Evolutionary conservation across 2,113 vertebrate species (phyloP).

Genomic region (Chroicocephalus ridibundus): DNA sequence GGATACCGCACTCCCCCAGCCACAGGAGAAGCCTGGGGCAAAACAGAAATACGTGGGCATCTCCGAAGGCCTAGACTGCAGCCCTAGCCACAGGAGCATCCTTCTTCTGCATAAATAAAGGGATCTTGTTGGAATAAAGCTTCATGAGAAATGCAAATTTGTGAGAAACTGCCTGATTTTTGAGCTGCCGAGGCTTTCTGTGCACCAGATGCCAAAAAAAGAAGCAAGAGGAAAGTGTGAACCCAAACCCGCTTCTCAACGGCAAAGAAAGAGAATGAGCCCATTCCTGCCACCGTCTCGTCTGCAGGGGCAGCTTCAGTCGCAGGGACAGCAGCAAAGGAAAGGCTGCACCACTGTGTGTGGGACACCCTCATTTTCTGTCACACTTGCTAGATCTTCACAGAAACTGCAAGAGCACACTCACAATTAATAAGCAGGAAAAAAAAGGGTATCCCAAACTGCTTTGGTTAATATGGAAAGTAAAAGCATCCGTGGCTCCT

Average conservation of each 20-base stretch:
- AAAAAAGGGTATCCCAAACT: neutral
- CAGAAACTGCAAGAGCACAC: neutral
- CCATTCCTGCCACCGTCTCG: neutral
- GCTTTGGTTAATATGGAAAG: neutral
- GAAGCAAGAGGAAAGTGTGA: neutral
- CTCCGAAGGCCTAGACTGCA: neutral
- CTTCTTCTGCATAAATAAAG: neutral
- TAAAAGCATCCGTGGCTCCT: neutral
- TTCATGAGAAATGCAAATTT: neutral
- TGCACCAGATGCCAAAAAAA: neutral
- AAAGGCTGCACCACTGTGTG: neutral
- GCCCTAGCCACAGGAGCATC: neutral
- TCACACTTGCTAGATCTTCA: neutral
- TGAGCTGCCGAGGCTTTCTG: neutral
- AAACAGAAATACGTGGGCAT: neutral
- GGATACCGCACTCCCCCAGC: neutral
- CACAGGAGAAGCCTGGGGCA: neutral
- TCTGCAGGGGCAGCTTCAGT: neutral
- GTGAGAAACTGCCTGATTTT: neutral
- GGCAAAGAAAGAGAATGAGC: neutral
- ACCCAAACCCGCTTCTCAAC: neutral
- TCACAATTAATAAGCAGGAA: neutral
- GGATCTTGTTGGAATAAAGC: neutral
- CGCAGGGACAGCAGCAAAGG: neutral
- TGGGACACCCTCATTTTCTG: neutral